Base-by-base conservation (phyloP, 2,113 vertebrate species). In the Lagopus muta region DNA sequence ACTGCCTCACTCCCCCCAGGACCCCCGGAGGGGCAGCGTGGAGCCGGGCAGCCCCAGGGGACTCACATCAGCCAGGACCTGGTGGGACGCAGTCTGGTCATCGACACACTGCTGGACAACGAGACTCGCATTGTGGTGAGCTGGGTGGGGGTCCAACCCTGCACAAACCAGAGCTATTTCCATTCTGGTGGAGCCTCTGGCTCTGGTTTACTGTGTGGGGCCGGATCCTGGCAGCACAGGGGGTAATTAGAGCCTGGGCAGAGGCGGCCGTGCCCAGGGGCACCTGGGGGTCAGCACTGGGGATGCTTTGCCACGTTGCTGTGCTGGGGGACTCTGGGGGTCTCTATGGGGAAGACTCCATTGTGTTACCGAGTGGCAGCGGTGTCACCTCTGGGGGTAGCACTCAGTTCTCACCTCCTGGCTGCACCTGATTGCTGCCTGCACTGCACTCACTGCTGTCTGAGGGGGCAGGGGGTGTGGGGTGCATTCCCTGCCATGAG, bases 81-180 rank as follows among this genome's bases (percentile, higher is more conserved):
- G 77, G 97, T 50, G 34, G 98, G 98, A 40, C 98, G 97, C 95
- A 98, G 96, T 79, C 78, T 99, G 74, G 98, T 97, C 94, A 99
- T 99, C 40, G 97, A 98, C 95, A 98, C 98, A 2, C 96, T 99
- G 90, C 97, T 97, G 1, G 95, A 98, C 94, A 98, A 99, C 48
- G 96, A 96, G 96, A 98, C 98, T 40, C 97, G 82, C 8, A 92
- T 98, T 50, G 98, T 99, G 98, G 98, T 99, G 96, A 99, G 98
- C 77, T 1, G 16, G 30, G 54, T 8, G 55, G 42, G 55, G n/a
- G 5, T 17, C 45, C 34, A 15, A 0, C 38, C 70, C 25, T 17
- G 43, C 42, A 13, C 77, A 19, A 0, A 52, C 5, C 0, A 0
- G 34, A 27, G 86, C 82, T 85, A 32, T 90, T 92, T 72, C 66